Evolutionary conservation across 2,113 vertebrate genomes (phyloP), one percentile per base, ranked within the genome.

Genomic region (Egretta garzetta): DNA sequence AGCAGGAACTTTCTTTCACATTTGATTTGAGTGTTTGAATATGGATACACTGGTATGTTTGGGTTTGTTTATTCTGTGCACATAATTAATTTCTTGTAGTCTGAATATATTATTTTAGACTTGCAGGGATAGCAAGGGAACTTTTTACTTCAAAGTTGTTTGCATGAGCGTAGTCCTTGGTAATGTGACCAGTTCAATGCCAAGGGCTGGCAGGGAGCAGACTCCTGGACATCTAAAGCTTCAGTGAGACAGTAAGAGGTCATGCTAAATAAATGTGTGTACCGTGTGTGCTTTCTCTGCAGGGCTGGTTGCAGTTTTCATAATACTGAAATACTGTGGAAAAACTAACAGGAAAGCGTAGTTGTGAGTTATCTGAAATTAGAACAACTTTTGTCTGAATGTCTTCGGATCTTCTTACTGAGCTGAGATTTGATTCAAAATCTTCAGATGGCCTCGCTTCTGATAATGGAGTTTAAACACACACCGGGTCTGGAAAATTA

Each of bases 231-330:
- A 5, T 43, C 41, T 30, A 55, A 53, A 92, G 28, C 12, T 83
- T 90, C 23, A 0, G 12, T 13, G 63, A 47, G 33, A 49, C 45
- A 59, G 45, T 55, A 77, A 52, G 22, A 83, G 55, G 17, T 47
- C 19, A 3, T 0, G 0, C 24, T 64, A 71, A 77, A 52, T 47
- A 59, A 68, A 35, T 14, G 11, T 10, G 18, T 27, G 33, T 12
- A 5, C 24, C 2, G 0, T 4, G 32, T 13, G 3, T 3, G 1
- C 35, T 85, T 68, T 67, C 50, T 67, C 30, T 87, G 56, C 56
- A 52, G 43, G 26, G 5, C 49, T 86, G 59, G 5, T 20, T 56
- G 11, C 59, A 37, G 18, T 19, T 86, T 86, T 32, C 20, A 11
- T 33, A 37, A 22, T 32, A 12, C 59, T n/a, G 28, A 83, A 76